A percentile compares a stretch with the other conserved stretches of the same genome.
These are phyloP conservation scores for Tenthredo scrophulariae DNA, from an alignment of 2,888 invertebrate genomes.

Conservation along the genomic window DNA sequence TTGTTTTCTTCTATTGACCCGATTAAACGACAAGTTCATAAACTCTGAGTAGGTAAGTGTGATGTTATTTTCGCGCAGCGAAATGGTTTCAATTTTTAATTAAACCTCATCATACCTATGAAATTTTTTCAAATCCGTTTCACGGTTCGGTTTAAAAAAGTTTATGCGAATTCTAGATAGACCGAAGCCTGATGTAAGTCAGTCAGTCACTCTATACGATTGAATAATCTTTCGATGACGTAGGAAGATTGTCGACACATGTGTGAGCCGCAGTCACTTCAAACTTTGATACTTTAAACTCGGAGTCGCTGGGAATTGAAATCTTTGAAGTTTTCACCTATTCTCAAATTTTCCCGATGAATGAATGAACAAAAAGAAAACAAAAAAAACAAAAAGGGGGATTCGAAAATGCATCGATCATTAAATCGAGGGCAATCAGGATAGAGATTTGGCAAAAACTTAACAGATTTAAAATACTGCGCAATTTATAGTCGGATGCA, in stretches of 20 bases:
- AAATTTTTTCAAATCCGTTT: too few relatives aligned
- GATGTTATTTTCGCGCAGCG: too few relatives aligned
- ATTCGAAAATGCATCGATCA: not conserved
- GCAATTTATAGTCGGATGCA: not conserved
- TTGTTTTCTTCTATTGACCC: too few relatives aligned
- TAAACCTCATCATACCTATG: too few relatives aligned
- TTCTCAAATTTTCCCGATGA: not conserved
- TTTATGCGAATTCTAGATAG: not conserved
- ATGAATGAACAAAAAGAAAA: not conserved
- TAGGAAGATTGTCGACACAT: not conserved
- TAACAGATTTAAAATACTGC: not conserved
- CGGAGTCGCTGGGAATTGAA: too few relatives aligned
- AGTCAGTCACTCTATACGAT: not conserved
- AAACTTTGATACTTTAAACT: not conserved
- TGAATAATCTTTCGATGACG: conserved; percentile 15
- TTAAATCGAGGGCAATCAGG: not conserved
- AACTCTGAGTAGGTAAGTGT: too few relatives aligned
- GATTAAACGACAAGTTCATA: too few relatives aligned
- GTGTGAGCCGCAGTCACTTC: not conserved
- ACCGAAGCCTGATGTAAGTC: not conserved
- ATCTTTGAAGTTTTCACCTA: not conserved
- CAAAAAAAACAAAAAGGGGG: not conserved
- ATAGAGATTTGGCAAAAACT: not conserved
- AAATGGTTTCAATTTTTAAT: too few relatives aligned
- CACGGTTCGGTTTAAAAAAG: too few relatives aligned